Evolutionary conservation across 2,797 vertebrate species (phyloP).

Genomic region (Rhinatrema bivittatum): DNA sequence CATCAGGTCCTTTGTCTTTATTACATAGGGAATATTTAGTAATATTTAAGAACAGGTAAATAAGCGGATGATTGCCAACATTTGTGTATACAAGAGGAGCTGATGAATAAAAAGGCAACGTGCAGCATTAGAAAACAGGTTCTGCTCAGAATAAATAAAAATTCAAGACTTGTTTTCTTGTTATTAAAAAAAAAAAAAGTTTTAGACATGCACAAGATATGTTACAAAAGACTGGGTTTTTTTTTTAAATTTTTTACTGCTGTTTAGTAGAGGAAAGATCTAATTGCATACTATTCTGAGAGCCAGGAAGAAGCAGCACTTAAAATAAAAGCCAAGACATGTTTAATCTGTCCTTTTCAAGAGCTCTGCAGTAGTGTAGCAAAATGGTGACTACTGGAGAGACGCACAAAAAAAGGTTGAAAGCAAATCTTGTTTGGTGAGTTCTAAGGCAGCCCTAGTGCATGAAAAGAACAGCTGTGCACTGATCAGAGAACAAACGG

Average conservation of each 20-base stretch:
- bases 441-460: constrained; percentile 17
- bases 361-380: constrained; percentile 1
- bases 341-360: constrained; percentile 5
- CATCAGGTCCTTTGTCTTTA: too few species aligned
- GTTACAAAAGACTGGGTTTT: background rate
- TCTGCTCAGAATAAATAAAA: too few species aligned
- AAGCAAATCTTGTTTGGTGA: constrained; percentile 1
- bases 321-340: constrained; percentile 10
- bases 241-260: too few species aligned
- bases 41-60: too few species aligned
- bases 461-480: constrained; percentile 26
- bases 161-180: too few species aligned
- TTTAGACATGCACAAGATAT: background rate
- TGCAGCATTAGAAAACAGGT: too few species aligned
- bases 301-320: background rate
- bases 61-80: too few species aligned
- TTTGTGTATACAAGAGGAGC: too few species aligned
- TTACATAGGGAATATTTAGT: too few species aligned
- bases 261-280: constrained; percentile 3
- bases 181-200: background rate
- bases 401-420: constrained; percentile 13
- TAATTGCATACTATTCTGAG: background rate
- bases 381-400: constrained; percentile 4
- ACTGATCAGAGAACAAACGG: constrained; percentile 31
- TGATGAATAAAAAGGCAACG: too few species aligned